Conservation (phyloP, 2,113 vertebrate species). For the Nannospalax galili region DNA sequence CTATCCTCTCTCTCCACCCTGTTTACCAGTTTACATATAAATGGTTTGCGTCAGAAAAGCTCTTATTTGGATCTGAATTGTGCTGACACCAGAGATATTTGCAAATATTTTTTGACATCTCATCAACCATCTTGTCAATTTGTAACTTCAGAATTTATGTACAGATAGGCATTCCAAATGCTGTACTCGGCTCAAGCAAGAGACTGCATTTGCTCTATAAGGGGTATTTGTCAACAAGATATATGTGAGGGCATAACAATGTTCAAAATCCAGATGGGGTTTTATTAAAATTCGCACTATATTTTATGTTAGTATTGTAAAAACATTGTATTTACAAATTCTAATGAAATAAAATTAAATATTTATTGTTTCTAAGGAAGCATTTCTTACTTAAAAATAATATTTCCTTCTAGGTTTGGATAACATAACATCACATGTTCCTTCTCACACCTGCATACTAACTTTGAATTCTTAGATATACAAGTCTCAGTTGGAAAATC, state of each 20-base stretch:
- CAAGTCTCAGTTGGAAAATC: too few species aligned
- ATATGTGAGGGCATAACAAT: neutral
- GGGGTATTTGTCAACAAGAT: slow-evolving; percentile 61
- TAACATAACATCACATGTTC: too few species aligned
- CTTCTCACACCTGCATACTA: too few species aligned
- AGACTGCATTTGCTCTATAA: slow-evolving; percentile 51
- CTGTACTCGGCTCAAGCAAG: slow-evolving; percentile 2
- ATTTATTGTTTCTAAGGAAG: neutral
- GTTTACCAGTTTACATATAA: slow-evolving; percentile 71
- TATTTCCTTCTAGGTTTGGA: too few species aligned
- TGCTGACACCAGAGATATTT: slow-evolving; percentile 72
- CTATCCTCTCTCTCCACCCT: slow-evolving; percentile 15
- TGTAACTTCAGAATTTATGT: slow-evolving; percentile 68
- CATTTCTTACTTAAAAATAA: neutral
- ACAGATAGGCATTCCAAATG: slow-evolving; percentile 59
- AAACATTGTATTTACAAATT: neutral
- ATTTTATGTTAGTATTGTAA: neutral
- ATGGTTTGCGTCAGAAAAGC: slow-evolving; percentile 35
- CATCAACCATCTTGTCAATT: slow-evolving; percentile 78
- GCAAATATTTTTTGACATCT: slow-evolving; percentile 68
- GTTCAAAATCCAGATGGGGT: neutral
- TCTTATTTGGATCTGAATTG: slow-evolving; percentile 63
- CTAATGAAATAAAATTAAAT: neutral
- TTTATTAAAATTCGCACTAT: neutral
- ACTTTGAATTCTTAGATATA: too few species aligned